Evolutionary conservation across 2,888 invertebrate species (phyloP).

Genomic region (Apodemia hepburni): DNA sequence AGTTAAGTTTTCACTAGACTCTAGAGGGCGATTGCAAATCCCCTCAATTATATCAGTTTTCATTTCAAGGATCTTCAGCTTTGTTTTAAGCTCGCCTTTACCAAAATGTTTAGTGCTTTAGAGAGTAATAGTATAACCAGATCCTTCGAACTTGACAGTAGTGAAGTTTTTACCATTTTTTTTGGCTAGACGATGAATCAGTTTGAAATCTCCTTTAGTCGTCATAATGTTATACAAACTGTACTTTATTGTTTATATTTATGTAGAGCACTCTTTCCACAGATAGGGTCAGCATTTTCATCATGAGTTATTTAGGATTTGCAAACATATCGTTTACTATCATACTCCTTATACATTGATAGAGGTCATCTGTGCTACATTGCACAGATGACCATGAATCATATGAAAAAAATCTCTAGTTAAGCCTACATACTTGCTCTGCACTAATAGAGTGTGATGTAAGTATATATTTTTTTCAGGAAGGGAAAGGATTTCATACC

Average conservation of each 20-base stretch:
- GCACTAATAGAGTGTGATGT: slow-evolving; percentile 17
- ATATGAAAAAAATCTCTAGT: slow-evolving; percentile 11
- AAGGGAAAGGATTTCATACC: slow-evolving; percentile 6
- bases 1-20: too few relatives aligned
- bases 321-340: neutral
- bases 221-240: slow-evolving; percentile 6
- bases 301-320: neutral
- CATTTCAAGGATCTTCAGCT: neutral
- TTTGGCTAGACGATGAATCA: neutral
- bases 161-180: slow-evolving; percentile 5
- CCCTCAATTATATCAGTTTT: slow-evolving; percentile 3
- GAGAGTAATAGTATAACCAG: neutral
- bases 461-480: slow-evolving; percentile 11
- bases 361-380: slow-evolving; percentile 12
- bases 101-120: neutral
- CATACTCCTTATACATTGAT: neutral
- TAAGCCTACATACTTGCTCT: slow-evolving; percentile 15
- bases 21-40: neutral
- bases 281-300: slow-evolving; percentile 10
- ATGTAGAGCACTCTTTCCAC: slow-evolving; percentile 10
- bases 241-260: slow-evolving; percentile 13
- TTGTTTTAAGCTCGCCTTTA: neutral
- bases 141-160: neutral
- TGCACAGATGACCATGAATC: too few relatives aligned
- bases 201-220: neutral